Evolutionary conservation across 2,113 vertebrate genomes (phyloP).

Genomic region (Hepsetus odoe): DNA sequence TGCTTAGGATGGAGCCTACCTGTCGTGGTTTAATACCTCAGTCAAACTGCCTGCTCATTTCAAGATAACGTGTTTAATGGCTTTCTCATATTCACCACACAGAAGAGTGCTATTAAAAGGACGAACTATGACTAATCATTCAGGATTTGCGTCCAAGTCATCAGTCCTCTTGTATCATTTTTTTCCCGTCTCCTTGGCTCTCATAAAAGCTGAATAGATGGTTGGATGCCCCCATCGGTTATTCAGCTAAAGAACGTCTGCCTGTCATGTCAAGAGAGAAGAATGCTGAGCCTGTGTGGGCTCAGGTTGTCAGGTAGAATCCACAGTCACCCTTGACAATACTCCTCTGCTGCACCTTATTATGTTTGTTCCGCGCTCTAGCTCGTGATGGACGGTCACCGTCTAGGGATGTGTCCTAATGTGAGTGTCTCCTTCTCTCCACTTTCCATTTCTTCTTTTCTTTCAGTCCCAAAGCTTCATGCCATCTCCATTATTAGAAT

Average conservation of each 20-base stretch:
- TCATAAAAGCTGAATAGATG: slow-evolving; percentile 32
- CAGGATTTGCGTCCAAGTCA: slow-evolving; percentile 22
- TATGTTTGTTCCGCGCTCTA: slow-evolving; percentile 36
- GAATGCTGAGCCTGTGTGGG: slow-evolving; percentile 12
- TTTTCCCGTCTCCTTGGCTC: slow-evolving; percentile 34
- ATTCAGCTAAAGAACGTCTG: slow-evolving; percentile 43
- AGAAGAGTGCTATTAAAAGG: slow-evolving; percentile 26
- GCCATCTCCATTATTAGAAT: background rate
- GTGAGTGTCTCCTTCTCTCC: background rate
- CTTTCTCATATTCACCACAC: slow-evolving; percentile 29
- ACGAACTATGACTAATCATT: slow-evolving; percentile 35
- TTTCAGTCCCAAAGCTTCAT: background rate
- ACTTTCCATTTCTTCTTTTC: slow-evolving; percentile 4
- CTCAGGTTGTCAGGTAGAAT: slow-evolving; percentile 35
- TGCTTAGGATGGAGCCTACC: too few species aligned
- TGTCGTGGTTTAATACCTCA: slow-evolving; percentile 6
- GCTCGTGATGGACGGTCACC: slow-evolving; percentile 30
- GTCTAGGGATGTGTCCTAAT: slow-evolving; percentile 37
- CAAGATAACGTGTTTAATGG: slow-evolving; percentile 28
- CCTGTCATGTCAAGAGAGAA: slow-evolving; percentile 38
- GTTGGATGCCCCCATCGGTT: slow-evolving; percentile 36
- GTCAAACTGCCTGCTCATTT: slow-evolving; percentile 37
- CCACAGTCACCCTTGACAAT: slow-evolving; percentile 22
- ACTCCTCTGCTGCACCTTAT: slow-evolving; percentile 18
- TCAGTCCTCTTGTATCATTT: slow-evolving; percentile 23